Percentiles rank a stretch among this genome's conserved stretches.
Evolutionary conservation across 2,113 vertebrate species (phyloP).

Genomic region (Sinocyclocheilus rhinocerous): DNA sequence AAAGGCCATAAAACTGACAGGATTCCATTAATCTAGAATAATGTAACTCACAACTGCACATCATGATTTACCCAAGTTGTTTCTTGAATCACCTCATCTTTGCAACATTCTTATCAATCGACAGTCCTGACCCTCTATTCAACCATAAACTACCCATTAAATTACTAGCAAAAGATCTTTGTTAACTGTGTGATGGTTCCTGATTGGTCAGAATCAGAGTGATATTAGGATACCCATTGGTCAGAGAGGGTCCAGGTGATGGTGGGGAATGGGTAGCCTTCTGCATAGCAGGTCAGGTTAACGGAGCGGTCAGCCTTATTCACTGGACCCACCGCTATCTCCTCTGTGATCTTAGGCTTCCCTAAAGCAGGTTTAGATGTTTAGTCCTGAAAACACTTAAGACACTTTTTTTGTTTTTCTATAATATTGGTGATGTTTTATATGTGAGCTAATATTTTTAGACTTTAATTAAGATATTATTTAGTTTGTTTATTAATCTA

Average conservation of each 20-base stretch:
- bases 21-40: background rate
- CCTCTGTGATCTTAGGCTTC: background rate
- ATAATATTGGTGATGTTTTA: background rate
- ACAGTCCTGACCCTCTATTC: background rate
- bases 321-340: background rate
- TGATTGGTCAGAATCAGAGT: background rate
- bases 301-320: constrained; percentile 47
- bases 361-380: constrained; percentile 28
- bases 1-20: too few species aligned
- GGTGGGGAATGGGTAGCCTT: constrained; percentile 76
- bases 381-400: background rate
- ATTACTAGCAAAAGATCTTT: too few species aligned
- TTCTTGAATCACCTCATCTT: too few species aligned
- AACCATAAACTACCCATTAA: background rate
- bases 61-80: too few species aligned
- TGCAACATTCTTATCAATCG: background rate
- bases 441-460: background rate
- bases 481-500: background rate
- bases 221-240: constrained; percentile 70
- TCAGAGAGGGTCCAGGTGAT: constrained; percentile 79
- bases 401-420: background rate
- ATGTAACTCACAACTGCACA: background rate
- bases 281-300: constrained; percentile 79
- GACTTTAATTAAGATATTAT: background rate
- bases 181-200: background rate